Percentiles rank a stretch among this genome's conserved stretches.
phyloP scores from a whole-genome alignment of 2,888 invertebrate genomes.

The Trichopoda pennipes region DNA sequence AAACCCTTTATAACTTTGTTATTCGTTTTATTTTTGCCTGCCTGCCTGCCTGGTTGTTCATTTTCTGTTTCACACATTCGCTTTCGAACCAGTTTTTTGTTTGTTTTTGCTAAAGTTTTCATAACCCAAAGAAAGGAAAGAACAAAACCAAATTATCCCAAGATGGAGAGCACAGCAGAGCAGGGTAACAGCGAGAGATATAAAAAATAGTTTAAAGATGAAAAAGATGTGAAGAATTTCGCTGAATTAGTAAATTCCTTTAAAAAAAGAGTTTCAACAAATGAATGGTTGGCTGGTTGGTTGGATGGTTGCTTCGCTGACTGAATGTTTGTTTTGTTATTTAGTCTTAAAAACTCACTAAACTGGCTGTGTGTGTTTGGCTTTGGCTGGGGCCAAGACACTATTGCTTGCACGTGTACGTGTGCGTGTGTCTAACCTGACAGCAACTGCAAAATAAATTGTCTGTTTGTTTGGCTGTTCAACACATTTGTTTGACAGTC shows the following conservation, averaged over 20 bases:
- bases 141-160: conserved; percentile 15
- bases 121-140: conserved; percentile 35
- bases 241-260: conserved; percentile 68
- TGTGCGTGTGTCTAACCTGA: background rate
- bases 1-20: too few species aligned
- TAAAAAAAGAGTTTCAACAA: conserved; percentile 46
- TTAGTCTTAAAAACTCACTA: conserved; percentile 3
- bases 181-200: conserved; percentile 11
- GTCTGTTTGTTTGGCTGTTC: conserved; percentile 2
- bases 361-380: conserved; percentile 46
- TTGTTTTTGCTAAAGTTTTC: background rate
- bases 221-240: conserved; percentile 61
- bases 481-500: background rate
- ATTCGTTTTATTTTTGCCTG: background rate
- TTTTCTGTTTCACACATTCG: conserved; percentile 47
- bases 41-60: conserved; percentile 51
- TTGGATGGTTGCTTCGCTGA: too few species aligned
- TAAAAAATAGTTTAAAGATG: conserved; percentile 23
- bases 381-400: conserved; percentile 9
- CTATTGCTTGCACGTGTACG: background rate
- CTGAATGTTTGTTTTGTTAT: conserved; percentile 10
- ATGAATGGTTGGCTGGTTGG: conserved; percentile 25
- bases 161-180: too few species aligned
- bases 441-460: conserved; percentile 5
- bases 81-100: conserved; percentile 20